Conservation (phyloP, 2,888 invertebrate genomes). For the Zele albiditarsus region DNA sequence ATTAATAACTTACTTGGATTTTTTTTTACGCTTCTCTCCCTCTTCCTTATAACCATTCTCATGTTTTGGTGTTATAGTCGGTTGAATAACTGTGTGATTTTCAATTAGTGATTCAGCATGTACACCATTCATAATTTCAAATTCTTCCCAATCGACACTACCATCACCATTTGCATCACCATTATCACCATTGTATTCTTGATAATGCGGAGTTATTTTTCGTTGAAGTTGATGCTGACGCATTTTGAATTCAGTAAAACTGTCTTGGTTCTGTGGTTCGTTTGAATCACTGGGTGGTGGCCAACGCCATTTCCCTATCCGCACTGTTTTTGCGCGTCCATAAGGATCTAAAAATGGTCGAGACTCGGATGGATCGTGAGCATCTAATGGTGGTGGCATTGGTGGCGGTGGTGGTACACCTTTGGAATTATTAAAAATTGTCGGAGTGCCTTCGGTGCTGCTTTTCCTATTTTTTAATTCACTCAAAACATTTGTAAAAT, state of each 20-base stretch:
- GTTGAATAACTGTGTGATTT: constrained; percentile 52
- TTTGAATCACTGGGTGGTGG: constrained; percentile 87
- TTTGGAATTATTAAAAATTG: constrained; percentile 59
- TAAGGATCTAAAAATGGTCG: constrained; percentile 92
- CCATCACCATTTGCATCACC: constrained; percentile 68
- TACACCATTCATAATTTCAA: constrained; percentile 80
- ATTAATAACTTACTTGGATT: constrained; percentile 63
- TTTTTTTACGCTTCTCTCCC: constrained; percentile 69
- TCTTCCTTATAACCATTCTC: constrained; percentile 67
- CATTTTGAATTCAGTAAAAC: constrained; percentile 91
- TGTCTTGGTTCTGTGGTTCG: constrained; percentile 81
- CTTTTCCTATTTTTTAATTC: constrained; percentile 74
- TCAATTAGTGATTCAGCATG: constrained; percentile 64
- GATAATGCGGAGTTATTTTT: constrained; percentile 83
- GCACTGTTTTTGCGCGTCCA: constrained; percentile 93
- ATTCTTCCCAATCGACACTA: constrained; percentile 89
- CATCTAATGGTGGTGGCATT: constrained; percentile 89
- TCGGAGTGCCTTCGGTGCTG: constrained; percentile 68
- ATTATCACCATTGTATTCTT: constrained; percentile 72
- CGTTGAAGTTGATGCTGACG: constrained; percentile 80
- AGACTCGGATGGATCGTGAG: constrained; percentile 86
- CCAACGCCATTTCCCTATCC: constrained; percentile 97
- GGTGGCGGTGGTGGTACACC: constrained; percentile 87
- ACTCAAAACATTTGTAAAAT: constrained; percentile 74
- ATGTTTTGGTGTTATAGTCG: constrained; percentile 56